Evolutionary conservation across 2,888 invertebrate genomes (phyloP), one percentile per base, ranked within the genome.

Genomic region (Megalurothrips usitatus): DNA sequence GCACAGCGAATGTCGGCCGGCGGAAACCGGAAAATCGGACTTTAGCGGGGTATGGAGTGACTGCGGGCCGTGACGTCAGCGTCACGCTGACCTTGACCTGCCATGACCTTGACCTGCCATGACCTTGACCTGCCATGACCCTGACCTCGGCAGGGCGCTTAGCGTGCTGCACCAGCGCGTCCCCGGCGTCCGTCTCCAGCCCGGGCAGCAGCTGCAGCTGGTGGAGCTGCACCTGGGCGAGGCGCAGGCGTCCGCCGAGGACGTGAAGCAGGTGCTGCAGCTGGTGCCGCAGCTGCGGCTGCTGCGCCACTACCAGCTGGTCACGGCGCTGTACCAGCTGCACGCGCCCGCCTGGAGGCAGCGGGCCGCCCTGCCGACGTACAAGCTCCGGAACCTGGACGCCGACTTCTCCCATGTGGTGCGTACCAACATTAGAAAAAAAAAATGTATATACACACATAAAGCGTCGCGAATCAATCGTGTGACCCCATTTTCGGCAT

Each of bases 321-420:
- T 84, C 1, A 82, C 83, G 11, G 85, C 85, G 1, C 83, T 86
- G 12, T 85, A 85, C 82, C 79, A 82, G 14, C 80, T 84, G 75
- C 85, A 85, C 81, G 82, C 81, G 11, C 82, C 83, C 10, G 82
- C 82, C 19, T 85, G 85, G 85, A 83, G 84, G 26, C 78, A 78
- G 28, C 82, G 82, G 1, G 82, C 84, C 10, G n/a, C 47, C 14
- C 80, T 85, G 78, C 85, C 84, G 0, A 83, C 34, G 0, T 85
- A 85, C 83, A 83, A 83, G 78, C 83, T 86, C 23, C 83, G 82
- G 9, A 86, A 86, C 81, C 83, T 86, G 23, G 85, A 86, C 79
- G 84, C 84, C 12, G 86, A 86, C 83, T 86, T 86, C 82, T 86
- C 86, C 34, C 85, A 86, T 82, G 85, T 86, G 80, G 86, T 85